A percentile compares a stretch with the other conserved stretches of the same genome.
Conservation (phyloP, 2,113 vertebrate species). For the Epinephelus cyanopodus region DNA sequence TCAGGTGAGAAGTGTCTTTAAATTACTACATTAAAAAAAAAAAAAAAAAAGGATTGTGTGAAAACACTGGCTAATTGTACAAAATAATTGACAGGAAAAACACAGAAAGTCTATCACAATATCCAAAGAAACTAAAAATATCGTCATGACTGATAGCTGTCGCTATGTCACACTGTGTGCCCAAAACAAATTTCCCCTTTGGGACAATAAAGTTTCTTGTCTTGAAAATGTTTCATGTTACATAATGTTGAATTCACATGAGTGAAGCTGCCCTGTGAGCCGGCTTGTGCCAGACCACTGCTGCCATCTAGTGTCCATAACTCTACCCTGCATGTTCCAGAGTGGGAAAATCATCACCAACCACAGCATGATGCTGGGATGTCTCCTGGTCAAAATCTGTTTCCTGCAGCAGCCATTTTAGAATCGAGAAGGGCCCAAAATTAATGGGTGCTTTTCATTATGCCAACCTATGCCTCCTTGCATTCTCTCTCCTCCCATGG, state of each 20-base stretch:
- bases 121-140: background rate
- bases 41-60: too few species aligned
- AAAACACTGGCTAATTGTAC: too few species aligned
- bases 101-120: background rate
- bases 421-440: background rate
- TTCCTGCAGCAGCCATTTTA: background rate
- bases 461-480: too few species aligned
- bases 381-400: background rate
- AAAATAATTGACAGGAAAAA: too few species aligned
- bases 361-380: background rate
- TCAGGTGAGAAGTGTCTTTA: background rate
- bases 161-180: too few species aligned
- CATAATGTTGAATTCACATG: background rate
- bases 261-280: too few species aligned
- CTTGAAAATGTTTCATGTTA: background rate
- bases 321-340: background rate
- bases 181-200: too few species aligned
- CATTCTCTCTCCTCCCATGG: too few species aligned
- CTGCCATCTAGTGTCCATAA: slow-evolving; percentile 39
- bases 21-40: too few species aligned
- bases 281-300: background rate
- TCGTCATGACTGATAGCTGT: too few species aligned
- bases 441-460: too few species aligned
- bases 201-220: too few species aligned
- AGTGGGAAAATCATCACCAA: background rate